These are phyloP conservation scores for Tenrec ecaudatus DNA, from an alignment of 2,113 vertebrate species.

Conservation along the genomic window DNA sequence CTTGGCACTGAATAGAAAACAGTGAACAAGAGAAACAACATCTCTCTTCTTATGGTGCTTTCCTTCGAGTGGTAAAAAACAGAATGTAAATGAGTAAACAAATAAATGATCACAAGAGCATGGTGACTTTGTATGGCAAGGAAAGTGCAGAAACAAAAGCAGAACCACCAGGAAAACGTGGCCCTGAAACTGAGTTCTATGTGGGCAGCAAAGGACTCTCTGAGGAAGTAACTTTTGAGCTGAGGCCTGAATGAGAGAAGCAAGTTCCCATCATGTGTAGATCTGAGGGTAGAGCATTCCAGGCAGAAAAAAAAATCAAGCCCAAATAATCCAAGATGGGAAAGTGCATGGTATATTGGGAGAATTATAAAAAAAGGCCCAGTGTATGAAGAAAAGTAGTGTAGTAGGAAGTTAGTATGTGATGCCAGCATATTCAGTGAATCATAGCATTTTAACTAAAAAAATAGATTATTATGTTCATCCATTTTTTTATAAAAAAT, in stretches of 20 bases:
- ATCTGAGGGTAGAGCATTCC: not conserved
- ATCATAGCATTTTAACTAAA: not conserved
- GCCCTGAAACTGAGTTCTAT: not conserved
- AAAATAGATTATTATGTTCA: not conserved
- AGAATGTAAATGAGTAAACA: constrained; percentile 1
- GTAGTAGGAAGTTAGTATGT: not conserved
- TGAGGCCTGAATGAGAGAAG: not conserved
- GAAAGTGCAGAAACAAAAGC: not conserved
- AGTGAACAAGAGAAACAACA: not conserved
- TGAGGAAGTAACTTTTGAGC: not conserved
- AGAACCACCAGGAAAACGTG: not conserved
- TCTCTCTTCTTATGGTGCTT: not conserved
- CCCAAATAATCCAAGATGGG: not conserved
- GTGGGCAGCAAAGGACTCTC: not conserved
- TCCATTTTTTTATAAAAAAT: not conserved
- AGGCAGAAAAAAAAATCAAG: not conserved
- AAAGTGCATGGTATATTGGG: not conserved
- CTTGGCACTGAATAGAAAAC: not conserved
- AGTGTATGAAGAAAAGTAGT: not conserved
- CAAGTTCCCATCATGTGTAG: not conserved
- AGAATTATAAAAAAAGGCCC: not conserved
- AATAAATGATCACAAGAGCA: not conserved
- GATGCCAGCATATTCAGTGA: not conserved
- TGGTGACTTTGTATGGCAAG: not conserved
- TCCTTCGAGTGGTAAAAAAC: not conserved